Percentiles rank a stretch among this genome's conserved stretches.
phyloP scores from a whole-genome alignment of 1,140 invertebrate genomes.

The Trichoplusia ni region DNA sequence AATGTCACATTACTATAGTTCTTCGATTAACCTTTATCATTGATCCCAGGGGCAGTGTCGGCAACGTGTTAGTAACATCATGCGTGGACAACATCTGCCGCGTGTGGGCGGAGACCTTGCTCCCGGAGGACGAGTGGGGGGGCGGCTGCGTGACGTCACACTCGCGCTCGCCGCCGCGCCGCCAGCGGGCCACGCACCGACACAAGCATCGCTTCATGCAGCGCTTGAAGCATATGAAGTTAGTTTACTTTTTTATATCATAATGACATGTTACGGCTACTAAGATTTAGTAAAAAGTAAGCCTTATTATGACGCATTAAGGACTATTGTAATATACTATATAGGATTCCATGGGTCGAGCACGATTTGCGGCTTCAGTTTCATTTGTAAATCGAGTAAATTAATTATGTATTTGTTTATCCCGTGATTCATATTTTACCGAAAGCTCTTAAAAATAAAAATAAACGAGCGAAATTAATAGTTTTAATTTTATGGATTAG shows the following conservation, averaged over 20 bases:
- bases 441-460: too few species aligned
- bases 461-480: too few species aligned
- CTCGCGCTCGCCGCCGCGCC: slow-evolving; percentile 67
- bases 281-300: too few species aligned
- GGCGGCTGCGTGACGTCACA: slow-evolving; percentile 62
- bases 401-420: neutral
- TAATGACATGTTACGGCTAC: neutral
- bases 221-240: slow-evolving; percentile 94
- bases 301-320: too few species aligned
- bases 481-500: too few species aligned
- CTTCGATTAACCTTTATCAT: too few species aligned
- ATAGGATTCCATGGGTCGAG: too few species aligned
- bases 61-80: slow-evolving; percentile 98
- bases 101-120: slow-evolving; percentile 98
- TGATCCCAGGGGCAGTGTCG: slow-evolving; percentile 92
- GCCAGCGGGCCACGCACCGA: slow-evolving; percentile 89
- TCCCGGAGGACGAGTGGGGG: slow-evolving; percentile 94
- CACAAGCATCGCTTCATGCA: slow-evolving; percentile 98
- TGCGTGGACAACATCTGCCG: slow-evolving; percentile 99
- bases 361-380: too few species aligned
- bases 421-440: too few species aligned
- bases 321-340: too few species aligned
- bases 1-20: too few species aligned
- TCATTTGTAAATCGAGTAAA: neutral
- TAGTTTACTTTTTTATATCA: slow-evolving; percentile 25